These are phyloP conservation scores for Teinopalpus imperialis DNA, from an alignment of 2,888 invertebrate species.

Conservation along the genomic window DNA sequence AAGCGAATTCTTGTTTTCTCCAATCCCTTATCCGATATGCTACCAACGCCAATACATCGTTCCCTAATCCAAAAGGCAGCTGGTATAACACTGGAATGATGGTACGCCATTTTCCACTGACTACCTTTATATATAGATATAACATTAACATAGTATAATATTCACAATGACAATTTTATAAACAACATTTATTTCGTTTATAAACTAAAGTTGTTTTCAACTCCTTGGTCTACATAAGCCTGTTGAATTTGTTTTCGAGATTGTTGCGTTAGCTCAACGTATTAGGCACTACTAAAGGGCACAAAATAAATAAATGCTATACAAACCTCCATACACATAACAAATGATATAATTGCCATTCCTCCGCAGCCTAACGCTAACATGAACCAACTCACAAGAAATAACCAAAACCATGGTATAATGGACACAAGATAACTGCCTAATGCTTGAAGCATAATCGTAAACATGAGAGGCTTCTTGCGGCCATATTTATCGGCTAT, in stretches of 20 bases:
- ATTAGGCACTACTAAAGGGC: background rate
- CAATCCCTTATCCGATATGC: conserved; percentile 83
- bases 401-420: conserved; percentile 76
- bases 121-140: conserved; percentile 70
- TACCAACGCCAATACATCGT: conserved; percentile 77
- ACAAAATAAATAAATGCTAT: too few species aligned
- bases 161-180: too few species aligned
- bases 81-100: conserved; percentile 84
- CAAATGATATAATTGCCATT: conserved; percentile 84
- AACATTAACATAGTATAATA: too few species aligned
- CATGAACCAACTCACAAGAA: conserved; percentile 78
- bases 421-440: conserved; percentile 78
- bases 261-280: too few species aligned
- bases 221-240: too few species aligned
- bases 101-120: conserved; percentile 83
- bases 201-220: too few species aligned
- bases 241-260: too few species aligned
- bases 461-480: conserved; percentile 78
- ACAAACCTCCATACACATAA: conserved; percentile 83
- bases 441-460: conserved; percentile 77
- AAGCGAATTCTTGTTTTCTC: conserved; percentile 80
- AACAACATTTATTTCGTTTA: too few species aligned
- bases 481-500: conserved; percentile 84
- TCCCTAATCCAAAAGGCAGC: conserved; percentile 83
- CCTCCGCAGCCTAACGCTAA: conserved; percentile 84